Conservation (phyloP, 2,888 invertebrate species). For the Cephus nigrinus region DNA sequence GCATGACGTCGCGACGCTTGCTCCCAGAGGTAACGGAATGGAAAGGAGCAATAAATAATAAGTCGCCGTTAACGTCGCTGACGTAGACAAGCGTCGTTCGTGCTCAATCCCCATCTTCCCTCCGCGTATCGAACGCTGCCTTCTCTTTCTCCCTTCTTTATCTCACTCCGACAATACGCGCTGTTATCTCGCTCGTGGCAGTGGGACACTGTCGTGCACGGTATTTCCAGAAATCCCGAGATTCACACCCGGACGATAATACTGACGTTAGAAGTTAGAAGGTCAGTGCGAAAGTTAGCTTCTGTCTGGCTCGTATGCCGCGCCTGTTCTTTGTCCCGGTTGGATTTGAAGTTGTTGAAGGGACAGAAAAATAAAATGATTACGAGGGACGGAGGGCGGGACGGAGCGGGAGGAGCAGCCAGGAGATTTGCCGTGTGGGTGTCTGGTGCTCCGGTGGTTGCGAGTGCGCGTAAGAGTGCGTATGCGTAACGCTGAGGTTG, state of each 20-base stretch:
- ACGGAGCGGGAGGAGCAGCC: not conserved
- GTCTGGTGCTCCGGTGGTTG: not conserved
- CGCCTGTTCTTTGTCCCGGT: not conserved
- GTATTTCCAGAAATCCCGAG: not conserved
- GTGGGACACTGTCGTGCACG: not conserved
- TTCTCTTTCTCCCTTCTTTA: not conserved
- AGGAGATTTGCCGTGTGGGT: not conserved
- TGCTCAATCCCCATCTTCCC: not conserved
- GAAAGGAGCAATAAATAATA: not conserved
- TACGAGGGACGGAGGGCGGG: not conserved
- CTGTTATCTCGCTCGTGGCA: not conserved
- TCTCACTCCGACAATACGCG: not conserved
- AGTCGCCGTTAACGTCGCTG: not conserved
- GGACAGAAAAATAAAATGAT: not conserved
- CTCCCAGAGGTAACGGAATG: not conserved
- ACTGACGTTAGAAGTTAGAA: not conserved
- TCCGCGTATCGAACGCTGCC: not conserved
- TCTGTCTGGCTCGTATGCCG: too few relatives aligned
- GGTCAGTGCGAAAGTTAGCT: not conserved
- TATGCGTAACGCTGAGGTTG: slow-evolving; percentile 4
- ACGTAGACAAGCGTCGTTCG: not conserved
- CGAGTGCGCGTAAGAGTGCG: not conserved
- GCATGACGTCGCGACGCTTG: not conserved
- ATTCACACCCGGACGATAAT: not conserved
- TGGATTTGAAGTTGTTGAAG: not conserved